Evolutionary conservation across 2,797 vertebrate species (phyloP).

Genomic region (Heteromormyrus szaboi): DNA sequence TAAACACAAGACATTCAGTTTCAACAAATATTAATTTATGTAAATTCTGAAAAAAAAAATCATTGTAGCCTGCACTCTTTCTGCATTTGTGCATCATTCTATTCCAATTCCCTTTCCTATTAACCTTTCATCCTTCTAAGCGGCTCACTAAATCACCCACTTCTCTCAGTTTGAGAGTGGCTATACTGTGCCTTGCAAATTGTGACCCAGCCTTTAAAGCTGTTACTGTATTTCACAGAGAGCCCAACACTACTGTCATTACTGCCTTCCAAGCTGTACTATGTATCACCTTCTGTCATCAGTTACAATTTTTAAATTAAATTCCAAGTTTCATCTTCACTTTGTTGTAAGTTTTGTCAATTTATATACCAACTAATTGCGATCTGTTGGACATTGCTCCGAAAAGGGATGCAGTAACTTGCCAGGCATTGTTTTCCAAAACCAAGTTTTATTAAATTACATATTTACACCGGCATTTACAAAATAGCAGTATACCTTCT

Average conservation of each 20-base stretch:
- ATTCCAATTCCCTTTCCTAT: not conserved
- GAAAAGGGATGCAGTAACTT: not conserved
- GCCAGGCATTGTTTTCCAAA: not conserved
- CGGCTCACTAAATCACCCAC: not conserved
- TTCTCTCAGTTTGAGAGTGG: not conserved
- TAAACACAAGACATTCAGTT: not conserved
- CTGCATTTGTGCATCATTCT: not conserved
- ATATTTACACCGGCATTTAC: conserved; percentile 58
- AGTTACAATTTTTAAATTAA: not conserved
- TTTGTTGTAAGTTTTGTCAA: not conserved
- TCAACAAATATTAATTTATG: not conserved
- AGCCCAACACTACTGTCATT: not conserved
- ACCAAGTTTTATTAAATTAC: conserved; percentile 48
- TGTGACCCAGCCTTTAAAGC: not conserved
- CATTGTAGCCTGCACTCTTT: not conserved
- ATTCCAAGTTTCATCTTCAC: not conserved
- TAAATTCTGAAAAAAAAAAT: not conserved
- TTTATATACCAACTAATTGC: not conserved
- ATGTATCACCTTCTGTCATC: not conserved
- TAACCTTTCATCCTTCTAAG: not conserved
- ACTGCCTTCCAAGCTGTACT: not conserved
- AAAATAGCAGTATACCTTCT: conserved; percentile 54
- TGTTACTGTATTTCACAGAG: not conserved
- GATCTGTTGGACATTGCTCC: not conserved
- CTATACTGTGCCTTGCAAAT: not conserved